Percentiles rank a stretch among this genome's conserved stretches.
Evolutionary conservation across 2,113 vertebrate species (phyloP).

Genomic region (Mormoops blainvillei): DNA sequence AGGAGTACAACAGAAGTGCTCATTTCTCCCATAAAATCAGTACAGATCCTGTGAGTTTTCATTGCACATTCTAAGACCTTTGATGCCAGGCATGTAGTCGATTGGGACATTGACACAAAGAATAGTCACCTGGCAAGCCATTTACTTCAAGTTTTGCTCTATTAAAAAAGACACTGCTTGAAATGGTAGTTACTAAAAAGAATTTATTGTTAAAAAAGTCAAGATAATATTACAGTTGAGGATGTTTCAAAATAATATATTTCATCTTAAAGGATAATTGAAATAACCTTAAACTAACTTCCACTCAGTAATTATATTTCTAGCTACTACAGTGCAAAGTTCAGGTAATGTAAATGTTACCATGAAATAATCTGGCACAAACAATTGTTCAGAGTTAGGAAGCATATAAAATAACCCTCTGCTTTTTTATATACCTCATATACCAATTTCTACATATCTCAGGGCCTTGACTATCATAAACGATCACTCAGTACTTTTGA

Average conservation of each 20-base stretch:
- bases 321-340: not conserved
- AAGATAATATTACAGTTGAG: not conserved
- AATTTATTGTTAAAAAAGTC: not conserved
- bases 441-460: not conserved
- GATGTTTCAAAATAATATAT: not conserved
- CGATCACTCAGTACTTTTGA: not conserved
- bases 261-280: conserved; percentile 1
- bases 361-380: not conserved
- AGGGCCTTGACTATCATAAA: not conserved
- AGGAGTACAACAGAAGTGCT: not conserved
- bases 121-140: not conserved
- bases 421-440: not conserved
- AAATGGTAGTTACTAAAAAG: not conserved
- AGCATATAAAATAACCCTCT: not conserved
- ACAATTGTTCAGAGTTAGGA: not conserved
- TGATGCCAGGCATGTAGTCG: not conserved
- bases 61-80: not conserved
- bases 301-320: not conserved
- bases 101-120: not conserved
- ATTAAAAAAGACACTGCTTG: conserved; percentile 19
- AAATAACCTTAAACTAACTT: not conserved
- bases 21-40: conserved; percentile 24
- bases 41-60: not conserved
- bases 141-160: conserved; percentile 14
- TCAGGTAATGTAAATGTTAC: not conserved